These are phyloP conservation scores for Argyresthia goedartella DNA, from an alignment of 2,888 invertebrate genomes.

Conservation along the genomic window DNA sequence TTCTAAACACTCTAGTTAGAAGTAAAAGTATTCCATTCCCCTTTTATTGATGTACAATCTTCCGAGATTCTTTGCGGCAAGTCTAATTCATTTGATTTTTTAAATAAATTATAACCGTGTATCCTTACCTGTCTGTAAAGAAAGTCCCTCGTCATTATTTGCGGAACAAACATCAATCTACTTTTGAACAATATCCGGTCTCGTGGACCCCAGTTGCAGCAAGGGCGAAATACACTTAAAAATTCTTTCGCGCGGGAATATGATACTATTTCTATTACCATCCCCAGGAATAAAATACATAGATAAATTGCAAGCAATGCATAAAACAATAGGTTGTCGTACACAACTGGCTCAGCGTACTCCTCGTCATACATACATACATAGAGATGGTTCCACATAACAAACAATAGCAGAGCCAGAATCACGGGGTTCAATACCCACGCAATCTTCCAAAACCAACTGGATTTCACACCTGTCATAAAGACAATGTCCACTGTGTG, in stretches of 20 bases:
- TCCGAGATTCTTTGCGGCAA: slow-evolving; percentile 7
- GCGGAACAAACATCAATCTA: slow-evolving; percentile 57
- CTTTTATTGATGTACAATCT: neutral
- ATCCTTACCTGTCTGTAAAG: slow-evolving; percentile 57
- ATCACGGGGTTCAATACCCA: slow-evolving; percentile 47
- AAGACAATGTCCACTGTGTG: slow-evolving; percentile 54
- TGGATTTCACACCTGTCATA: slow-evolving; percentile 57
- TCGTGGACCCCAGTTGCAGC: slow-evolving; percentile 40
- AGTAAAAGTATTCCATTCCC: slow-evolving; percentile 33
- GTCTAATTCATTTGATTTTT: slow-evolving; percentile 3
- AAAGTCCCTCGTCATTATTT: slow-evolving; percentile 65
- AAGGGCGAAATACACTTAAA: no score
- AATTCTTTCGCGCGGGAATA: no score
- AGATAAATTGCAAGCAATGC: slow-evolving; percentile 28
- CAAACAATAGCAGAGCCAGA: slow-evolving; percentile 8
- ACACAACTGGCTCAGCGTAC: no score
- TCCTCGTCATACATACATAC: no score
- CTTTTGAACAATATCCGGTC: slow-evolving; percentile 45
- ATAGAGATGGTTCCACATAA: no score
- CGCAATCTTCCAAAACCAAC: slow-evolving; percentile 42
- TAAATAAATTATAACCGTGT: slow-evolving; percentile 11
- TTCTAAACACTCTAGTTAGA: slow-evolving; percentile 27
- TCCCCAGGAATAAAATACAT: slow-evolving; percentile 26
- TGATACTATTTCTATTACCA: slow-evolving; percentile 22
- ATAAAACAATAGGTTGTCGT: slow-evolving; percentile 20